Percentiles rank a stretch among this genome's conserved stretches.
Conservation (phyloP, 2,888 invertebrate genomes). For the Polydrusus cervinus region DNA sequence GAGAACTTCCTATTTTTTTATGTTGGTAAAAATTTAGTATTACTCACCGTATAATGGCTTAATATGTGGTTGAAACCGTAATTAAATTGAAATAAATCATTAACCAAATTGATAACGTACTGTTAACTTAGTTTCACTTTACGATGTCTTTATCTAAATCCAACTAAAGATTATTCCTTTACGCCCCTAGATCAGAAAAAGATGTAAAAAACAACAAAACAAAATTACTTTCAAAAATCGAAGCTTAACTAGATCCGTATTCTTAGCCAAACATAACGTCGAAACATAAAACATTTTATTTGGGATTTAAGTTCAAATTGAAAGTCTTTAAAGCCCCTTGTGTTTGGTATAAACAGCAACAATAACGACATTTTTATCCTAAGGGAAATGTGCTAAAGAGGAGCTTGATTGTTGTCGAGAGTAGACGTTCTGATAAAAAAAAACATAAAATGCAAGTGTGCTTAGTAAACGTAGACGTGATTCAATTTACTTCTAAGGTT, state of each 20-base stretch:
- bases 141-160: not conserved
- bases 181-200: not conserved
- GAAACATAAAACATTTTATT: conserved; percentile 20
- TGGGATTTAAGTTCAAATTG: conserved; percentile 21
- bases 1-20: no score
- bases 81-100: no score
- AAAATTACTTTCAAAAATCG: conserved; percentile 14
- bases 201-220: conserved; percentile 3
- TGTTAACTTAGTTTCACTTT: not conserved
- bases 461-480: conserved; percentile 3
- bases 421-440: conserved; percentile 9
- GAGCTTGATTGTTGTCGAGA: conserved; percentile 5
- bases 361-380: conserved; percentile 22
- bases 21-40: no score
- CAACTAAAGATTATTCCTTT: not conserved
- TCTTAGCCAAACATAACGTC: conserved; percentile 6
- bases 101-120: no score
- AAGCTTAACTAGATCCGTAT: conserved; percentile 15
- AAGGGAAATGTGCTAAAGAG: conserved; percentile 10
- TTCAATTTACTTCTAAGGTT: not conserved
- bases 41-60: no score
- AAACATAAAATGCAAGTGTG: not conserved
- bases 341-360: conserved; percentile 22
- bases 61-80: no score
- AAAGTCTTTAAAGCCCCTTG: conserved; percentile 16